phyloP scores from a whole-genome alignment of 2,113 vertebrate genomes.

The Engystomops pustulosus region DNA sequence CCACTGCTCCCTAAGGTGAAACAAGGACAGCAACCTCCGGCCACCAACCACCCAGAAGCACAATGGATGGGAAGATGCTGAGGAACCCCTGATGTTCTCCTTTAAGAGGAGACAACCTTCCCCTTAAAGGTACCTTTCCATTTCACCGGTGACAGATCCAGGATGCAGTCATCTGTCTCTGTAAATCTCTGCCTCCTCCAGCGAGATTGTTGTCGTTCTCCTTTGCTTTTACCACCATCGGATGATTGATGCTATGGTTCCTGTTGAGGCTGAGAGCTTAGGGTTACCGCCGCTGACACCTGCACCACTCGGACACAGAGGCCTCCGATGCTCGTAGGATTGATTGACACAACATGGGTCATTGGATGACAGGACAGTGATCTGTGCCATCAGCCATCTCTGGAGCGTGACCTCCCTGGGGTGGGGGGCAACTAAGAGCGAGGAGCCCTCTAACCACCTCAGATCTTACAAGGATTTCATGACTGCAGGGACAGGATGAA shows the following conservation, averaged over 20 bases:
- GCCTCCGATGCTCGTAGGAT: slow-evolving; percentile 10
- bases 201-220: background rate
- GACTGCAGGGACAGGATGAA: slow-evolving; percentile 17
- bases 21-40: slow-evolving; percentile 38
- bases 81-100: background rate
- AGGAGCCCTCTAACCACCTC: slow-evolving; percentile 23
- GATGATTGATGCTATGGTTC: slow-evolving; percentile 40
- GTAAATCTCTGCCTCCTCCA: background rate
- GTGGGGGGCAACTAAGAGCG: background rate
- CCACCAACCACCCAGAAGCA: slow-evolving; percentile 27
- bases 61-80: slow-evolving; percentile 28
- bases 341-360: slow-evolving; percentile 23
- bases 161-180: slow-evolving; percentile 4
- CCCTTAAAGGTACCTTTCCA: background rate
- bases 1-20: slow-evolving; percentile 50
- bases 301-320: slow-evolving; percentile 1
- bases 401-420: background rate
- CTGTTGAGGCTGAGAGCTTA: background rate
- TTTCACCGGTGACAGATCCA: background rate
- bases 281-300: background rate
- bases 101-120: background rate
- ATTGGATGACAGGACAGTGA: slow-evolving; percentile 10
- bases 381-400: background rate
- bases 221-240: slow-evolving; percentile 12
- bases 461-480: slow-evolving; percentile 14